Evolutionary conservation across 2,888 invertebrate genomes (phyloP).

Genomic region (Fabriciana adippe): DNA sequence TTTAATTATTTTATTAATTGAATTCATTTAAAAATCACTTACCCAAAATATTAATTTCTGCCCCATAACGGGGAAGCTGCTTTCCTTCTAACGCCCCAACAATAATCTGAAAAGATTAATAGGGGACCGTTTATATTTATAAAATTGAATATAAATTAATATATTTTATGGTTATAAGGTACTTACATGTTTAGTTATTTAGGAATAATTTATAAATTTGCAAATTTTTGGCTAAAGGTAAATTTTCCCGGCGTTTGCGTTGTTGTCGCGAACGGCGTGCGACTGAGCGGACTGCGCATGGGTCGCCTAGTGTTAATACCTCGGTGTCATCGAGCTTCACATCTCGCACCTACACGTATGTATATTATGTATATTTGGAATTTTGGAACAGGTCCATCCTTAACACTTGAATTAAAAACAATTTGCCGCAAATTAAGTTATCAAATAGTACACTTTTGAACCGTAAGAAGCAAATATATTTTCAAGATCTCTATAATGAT

Average conservation of each 20-base stretch:
- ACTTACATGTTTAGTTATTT: conserved; percentile 20
- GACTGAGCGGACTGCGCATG: conserved; percentile 69
- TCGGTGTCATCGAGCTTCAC: conserved; percentile 66
- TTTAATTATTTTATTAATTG: too few species aligned
- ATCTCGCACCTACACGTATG: conserved; percentile 64
- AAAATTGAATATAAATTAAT: neutral
- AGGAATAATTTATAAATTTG: conserved; percentile 25
- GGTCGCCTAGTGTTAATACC: conserved; percentile 74
- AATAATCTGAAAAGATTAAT: conserved; percentile 33
- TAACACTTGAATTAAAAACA: conserved; percentile 9
- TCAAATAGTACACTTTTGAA: neutral
- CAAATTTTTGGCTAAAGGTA: conserved; percentile 23
- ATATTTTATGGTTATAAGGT: conserved; percentile 17
- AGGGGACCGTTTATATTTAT: neutral
- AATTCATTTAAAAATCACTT: conserved; percentile 44
- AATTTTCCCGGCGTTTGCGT: conserved; percentile 54
- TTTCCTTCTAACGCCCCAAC: conserved; percentile 31
- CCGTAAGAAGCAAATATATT: too few species aligned
- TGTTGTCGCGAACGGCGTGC: conserved; percentile 60
- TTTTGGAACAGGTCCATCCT: conserved; percentile 35
- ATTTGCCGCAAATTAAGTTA: neutral
- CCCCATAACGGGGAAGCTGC: conserved; percentile 70
- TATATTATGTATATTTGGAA: conserved; percentile 52
- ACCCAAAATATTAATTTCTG: conserved; percentile 59
- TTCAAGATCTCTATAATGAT: neutral